phyloP scores from a whole-genome alignment of 2,888 invertebrate genomes.

The Ochropleura leucogaster region DNA sequence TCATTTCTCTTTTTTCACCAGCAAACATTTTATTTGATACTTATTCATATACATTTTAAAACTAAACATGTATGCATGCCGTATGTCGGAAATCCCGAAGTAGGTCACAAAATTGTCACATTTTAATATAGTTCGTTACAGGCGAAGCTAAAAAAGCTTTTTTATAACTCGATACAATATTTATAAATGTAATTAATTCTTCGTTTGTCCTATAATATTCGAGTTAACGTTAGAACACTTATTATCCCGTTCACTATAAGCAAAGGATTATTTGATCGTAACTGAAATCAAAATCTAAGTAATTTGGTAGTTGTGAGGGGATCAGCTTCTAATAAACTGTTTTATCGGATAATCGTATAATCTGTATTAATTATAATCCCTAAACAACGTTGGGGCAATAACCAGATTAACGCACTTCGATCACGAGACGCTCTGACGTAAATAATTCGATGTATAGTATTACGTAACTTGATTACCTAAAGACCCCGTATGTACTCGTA shows the following conservation, averaged over 20 bases:
- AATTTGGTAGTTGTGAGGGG: slow-evolving; percentile 43
- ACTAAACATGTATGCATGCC: too few species aligned
- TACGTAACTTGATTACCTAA: not conserved
- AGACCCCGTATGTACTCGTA: not conserved
- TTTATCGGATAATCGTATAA: slow-evolving; percentile 53
- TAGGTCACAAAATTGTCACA: too few species aligned
- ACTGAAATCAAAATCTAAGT: slow-evolving; percentile 40
- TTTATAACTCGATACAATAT: not conserved
- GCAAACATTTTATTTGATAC: too few species aligned
- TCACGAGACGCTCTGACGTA: slow-evolving; percentile 13
- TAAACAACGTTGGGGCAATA: slow-evolving; percentile 39
- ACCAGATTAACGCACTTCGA: slow-evolving; percentile 42
- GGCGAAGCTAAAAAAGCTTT: too few species aligned
- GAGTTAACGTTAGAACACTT: not conserved
- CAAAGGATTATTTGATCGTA: slow-evolving; percentile 7
- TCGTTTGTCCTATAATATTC: not conserved
- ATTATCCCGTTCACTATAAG: not conserved
- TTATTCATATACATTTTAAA: too few species aligned
- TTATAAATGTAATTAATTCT: not conserved
- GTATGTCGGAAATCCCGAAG: too few species aligned
- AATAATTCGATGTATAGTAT: not conserved
- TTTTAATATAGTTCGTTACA: too few species aligned
- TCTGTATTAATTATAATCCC: slow-evolving; percentile 62
- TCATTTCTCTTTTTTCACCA: too few species aligned
- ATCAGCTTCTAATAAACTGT: slow-evolving; percentile 54